A percentile compares a stretch with the other conserved stretches of the same genome.
phyloP scores from a whole-genome alignment of 2,113 vertebrate species.

The Talpa occidentalis region DNA sequence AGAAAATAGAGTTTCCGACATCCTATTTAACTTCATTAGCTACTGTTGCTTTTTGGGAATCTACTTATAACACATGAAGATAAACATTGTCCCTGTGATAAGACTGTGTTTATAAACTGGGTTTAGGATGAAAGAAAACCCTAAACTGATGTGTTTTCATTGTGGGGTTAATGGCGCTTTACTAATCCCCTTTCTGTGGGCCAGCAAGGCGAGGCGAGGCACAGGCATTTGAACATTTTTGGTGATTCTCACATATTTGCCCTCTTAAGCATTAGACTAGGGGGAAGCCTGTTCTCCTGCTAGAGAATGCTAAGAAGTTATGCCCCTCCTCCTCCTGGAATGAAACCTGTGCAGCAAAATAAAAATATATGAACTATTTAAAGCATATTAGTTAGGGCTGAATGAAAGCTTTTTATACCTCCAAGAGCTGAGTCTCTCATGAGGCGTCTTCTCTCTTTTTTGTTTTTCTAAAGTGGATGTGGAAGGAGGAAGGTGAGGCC shows the following conservation, averaged over 20 bases:
- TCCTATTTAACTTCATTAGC: conserved; percentile 85
- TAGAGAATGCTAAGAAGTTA: background rate
- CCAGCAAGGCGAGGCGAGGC: conserved; percentile 68
- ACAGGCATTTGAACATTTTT: conserved; percentile 72
- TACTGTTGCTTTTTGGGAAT: conserved; percentile 84
- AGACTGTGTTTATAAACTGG: conserved; percentile 84
- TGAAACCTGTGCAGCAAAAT: background rate
- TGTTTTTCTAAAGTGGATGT: background rate
- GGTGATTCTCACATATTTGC: background rate
- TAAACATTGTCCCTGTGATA: conserved; percentile 85
- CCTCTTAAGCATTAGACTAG: background rate
- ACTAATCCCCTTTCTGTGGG: conserved; percentile 83
- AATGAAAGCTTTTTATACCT: background rate
- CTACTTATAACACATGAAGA: conserved; percentile 81
- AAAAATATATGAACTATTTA: background rate
- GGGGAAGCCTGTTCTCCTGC: background rate
- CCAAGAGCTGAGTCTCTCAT: background rate
- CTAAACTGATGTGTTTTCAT: conserved; percentile 81
- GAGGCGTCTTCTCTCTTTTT: background rate
- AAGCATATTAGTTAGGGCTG: background rate
- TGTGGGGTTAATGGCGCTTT: conserved; percentile 85
- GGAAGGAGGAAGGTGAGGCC: background rate
- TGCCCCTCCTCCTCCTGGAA: background rate
- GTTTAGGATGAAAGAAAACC: conserved; percentile 85
- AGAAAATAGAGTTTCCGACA: conserved; percentile 78